Percentiles rank a stretch among this genome's conserved stretches.
These are phyloP conservation scores for Pogonocichla stellata DNA, from an alignment of 2,113 vertebrate genomes.

Conservation along the genomic window DNA sequence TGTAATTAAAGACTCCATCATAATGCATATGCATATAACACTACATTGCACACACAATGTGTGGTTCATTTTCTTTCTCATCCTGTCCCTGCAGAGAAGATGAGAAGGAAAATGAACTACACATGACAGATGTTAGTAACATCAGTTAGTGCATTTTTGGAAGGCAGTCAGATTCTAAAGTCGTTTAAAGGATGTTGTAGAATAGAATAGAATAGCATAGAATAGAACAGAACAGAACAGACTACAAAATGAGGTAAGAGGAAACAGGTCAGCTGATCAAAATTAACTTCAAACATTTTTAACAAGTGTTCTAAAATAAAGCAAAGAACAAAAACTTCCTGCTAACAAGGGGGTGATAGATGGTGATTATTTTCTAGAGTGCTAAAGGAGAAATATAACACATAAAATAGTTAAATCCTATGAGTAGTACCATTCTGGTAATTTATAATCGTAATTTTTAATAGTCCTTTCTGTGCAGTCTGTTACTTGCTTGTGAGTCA, in stretches of 20 bases:
- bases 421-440: neutral
- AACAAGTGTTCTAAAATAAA: neutral
- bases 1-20: constrained; percentile 66
- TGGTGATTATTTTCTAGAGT: neutral
- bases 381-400: neutral
- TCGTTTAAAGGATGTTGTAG: neutral
- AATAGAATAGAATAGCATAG: neutral
- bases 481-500: neutral
- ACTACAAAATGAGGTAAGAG: neutral
- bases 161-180: neutral
- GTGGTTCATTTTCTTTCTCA: constrained; percentile 59
- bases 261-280: neutral
- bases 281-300: neutral
- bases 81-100: constrained; percentile 60
- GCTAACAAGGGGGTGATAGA: neutral
- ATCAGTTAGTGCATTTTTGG: constrained; percentile 33
- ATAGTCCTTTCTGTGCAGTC: neutral
- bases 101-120: constrained; percentile 48
- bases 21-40: constrained; percentile 62
- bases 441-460: neutral
- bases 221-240: neutral
- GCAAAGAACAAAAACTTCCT: neutral
- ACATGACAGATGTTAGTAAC: constrained; percentile 57
- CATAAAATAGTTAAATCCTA: neutral
- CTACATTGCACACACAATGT: constrained; percentile 47